Base-by-base conservation (phyloP, 2,113 vertebrate genomes). In the Indicator maculatus region DNA sequence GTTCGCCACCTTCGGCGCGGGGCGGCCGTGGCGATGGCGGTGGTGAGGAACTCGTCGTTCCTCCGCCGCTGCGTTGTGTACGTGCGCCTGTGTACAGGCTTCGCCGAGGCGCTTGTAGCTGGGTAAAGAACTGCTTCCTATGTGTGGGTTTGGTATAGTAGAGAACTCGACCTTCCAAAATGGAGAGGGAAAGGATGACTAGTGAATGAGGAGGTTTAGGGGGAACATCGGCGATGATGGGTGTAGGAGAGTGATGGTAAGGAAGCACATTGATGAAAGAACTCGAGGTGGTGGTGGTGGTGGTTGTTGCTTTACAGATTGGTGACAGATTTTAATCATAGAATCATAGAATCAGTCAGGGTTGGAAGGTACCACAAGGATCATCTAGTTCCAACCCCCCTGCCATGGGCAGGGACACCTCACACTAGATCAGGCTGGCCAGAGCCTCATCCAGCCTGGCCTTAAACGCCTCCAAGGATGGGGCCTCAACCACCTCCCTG, bases 301-400 rank as follows among this genome's bases (percentile, higher is more conserved):
- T 83, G 36, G 36, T 47, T 47, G 45, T 19, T 81, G 63, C 33
- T 77, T 71, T 82, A 30, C 53, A 59, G 69, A 85, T 52, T 53
- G 91, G 82, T 88, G 91, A 82, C 75, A 81, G 74, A 73, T 70
- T 80, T 92, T 95, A 85, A 88, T 50, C 45, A 36, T 36, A 36
- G 36, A 36, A 36, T 36, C 36, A 36, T 36, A 36, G 36, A 36
- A 36, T 36, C 36, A 36, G 36, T 36, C 36, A 36, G 36, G 36
- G 36, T 36, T 36, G 36, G 36, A 36, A 36, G 36, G 36, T 7
- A 36, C 36, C 36, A 36, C 36, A 36, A 36, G 36, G 36, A 36
- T 36, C 36, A 36, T 36, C 36, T 36, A 36, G 36, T 36, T 36
- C 36, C 36, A 36, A 36, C 36, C 36, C 36, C 36, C 36, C 36